Evolutionary conservation across 2,797 vertebrate species (phyloP).

Genomic region (Sebastes diploproa): DNA sequence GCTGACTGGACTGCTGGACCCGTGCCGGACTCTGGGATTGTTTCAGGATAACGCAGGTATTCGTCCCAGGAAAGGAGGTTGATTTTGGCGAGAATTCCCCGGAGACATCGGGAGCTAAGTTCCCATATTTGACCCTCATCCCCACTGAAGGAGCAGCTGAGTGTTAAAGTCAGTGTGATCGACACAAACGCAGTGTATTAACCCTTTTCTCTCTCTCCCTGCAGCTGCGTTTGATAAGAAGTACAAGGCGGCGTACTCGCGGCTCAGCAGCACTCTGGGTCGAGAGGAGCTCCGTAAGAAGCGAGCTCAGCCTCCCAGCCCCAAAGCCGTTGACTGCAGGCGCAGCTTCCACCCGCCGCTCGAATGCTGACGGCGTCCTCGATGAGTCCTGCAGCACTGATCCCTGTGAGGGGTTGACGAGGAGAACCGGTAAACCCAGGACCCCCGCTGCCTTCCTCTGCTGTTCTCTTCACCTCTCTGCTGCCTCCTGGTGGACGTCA

Average conservation of each 20-base stretch:
- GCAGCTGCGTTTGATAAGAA: conserved; percentile 90
- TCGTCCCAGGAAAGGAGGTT: too few relatives aligned
- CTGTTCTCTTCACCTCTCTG: conserved; percentile 32
- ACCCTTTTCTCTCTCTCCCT: not conserved
- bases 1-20: too few relatives aligned
- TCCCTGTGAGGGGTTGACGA: not conserved
- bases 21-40: too few relatives aligned
- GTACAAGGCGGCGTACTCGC: conserved; percentile 86
- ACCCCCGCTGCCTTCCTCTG: conserved; percentile 28
- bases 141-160: too few relatives aligned
- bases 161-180: too few relatives aligned
- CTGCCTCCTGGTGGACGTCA: conserved; percentile 42
- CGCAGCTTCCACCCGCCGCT: conserved; percentile 89
- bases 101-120: too few relatives aligned
- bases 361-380: conserved; percentile 84
- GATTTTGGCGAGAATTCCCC: too few relatives aligned
- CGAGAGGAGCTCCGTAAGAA: conserved; percentile 85
- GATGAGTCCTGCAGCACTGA: not conserved
- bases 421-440: not conserved
- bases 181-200: too few relatives aligned
- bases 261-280: conserved; percentile 82
- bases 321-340: conserved; percentile 91
- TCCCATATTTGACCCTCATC: too few relatives aligned
- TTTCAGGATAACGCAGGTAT: too few relatives aligned
- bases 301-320: conserved; percentile 86